These are phyloP conservation scores for Paragorgia papillata DNA, from an alignment of 92 coral and sea anemone genomes.

Conservation along the genomic window DNA sequence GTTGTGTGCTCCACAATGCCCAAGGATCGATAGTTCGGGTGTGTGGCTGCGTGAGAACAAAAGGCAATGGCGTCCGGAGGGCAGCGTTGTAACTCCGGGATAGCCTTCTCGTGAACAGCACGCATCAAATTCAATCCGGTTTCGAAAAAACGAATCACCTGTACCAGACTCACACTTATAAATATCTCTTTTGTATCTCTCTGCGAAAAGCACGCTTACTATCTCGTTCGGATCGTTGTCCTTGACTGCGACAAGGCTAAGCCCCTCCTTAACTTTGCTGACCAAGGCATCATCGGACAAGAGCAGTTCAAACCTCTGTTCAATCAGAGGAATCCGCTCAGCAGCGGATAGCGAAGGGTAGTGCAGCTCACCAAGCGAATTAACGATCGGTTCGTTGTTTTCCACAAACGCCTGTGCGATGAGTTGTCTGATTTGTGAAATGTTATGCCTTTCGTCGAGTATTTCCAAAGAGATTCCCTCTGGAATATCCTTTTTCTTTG, in stretches of 20 bases:
- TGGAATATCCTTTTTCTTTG: slow-evolving; percentile 3
- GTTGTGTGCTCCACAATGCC: neutral
- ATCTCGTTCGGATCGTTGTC: slow-evolving; percentile 12
- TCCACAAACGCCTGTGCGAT: slow-evolving; percentile 19
- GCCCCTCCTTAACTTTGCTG: slow-evolving; percentile 10
- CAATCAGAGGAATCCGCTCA: slow-evolving; percentile 18
- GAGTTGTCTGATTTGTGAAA: slow-evolving; percentile 4
- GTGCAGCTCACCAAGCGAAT: slow-evolving; percentile 3
- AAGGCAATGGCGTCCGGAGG: neutral
- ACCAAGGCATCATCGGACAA: slow-evolving; percentile 5
- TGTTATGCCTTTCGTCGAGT: slow-evolving; percentile 14
- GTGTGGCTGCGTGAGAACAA: slow-evolving; percentile 23
- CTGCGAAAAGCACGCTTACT: slow-evolving; percentile 35
- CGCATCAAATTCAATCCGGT: slow-evolving; percentile 22
- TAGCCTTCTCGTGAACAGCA: slow-evolving; percentile 27
- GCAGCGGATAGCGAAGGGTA: neutral
- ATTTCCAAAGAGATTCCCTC: slow-evolving; percentile 9
- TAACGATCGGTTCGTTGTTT: slow-evolving; percentile 25
- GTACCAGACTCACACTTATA: neutral
- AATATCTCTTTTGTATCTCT: neutral
- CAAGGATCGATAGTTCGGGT: slow-evolving; percentile 1
- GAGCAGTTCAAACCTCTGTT: slow-evolving; percentile 12
- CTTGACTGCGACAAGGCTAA: slow-evolving; percentile 23
- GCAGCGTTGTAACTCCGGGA: neutral
- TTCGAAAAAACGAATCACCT: slow-evolving; percentile 10